These are phyloP conservation scores for Agrochola litura DNA, from an alignment of 2,888 invertebrate species.

Conservation along the genomic window DNA sequence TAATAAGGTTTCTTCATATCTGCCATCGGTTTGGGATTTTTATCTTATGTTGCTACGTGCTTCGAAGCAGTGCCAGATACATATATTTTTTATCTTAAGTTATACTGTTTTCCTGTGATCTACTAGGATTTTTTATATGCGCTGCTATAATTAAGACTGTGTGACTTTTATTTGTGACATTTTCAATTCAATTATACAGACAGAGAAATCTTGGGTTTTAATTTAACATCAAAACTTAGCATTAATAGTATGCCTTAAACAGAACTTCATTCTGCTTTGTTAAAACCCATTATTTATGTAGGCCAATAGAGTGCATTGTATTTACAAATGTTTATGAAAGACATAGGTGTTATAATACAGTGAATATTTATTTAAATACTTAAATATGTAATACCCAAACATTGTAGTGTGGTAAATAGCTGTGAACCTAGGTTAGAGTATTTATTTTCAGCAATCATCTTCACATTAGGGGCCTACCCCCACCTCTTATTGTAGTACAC, in stretches of 20 bases:
- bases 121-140: neutral
- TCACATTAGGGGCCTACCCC: neutral
- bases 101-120: neutral
- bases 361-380: conserved; percentile 6
- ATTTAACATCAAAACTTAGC: neutral
- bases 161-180: neutral
- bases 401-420: neutral
- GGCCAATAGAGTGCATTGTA: neutral
- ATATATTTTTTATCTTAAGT: neutral
- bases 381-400: neutral
- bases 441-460: neutral
- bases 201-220: too few relatives aligned
- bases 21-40: conserved; percentile 18
- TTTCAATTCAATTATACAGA: too few relatives aligned
- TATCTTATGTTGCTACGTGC: conserved; percentile 41
- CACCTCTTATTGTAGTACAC: neutral
- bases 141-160: neutral
- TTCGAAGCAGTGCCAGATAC: conserved; percentile 49
- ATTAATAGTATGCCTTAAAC: neutral
- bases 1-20: conserved; percentile 45
- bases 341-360: neutral
- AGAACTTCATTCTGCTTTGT: neutral
- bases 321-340: conserved; percentile 10
- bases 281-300: neutral
- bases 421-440: neutral